Percentiles rank a stretch among this genome's conserved stretches.
These are phyloP conservation scores for Ptyas mucosa DNA, from an alignment of 2,113 vertebrate species.

Conservation along the genomic window DNA sequence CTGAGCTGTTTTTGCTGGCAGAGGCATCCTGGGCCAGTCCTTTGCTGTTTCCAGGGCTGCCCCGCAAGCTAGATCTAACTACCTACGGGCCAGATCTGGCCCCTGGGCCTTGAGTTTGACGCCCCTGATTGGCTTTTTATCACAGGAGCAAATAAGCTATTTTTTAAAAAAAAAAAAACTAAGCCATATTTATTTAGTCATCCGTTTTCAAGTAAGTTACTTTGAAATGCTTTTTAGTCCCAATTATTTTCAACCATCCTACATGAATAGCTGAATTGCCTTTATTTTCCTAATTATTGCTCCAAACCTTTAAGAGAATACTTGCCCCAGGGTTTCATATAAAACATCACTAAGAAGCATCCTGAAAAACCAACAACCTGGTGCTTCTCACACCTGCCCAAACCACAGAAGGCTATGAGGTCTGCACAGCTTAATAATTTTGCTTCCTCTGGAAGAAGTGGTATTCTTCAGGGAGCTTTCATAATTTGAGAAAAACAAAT, in stretches of 20 bases:
- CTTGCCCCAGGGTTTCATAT: not conserved
- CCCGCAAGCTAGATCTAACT: not conserved
- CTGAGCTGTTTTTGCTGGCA: too few species aligned
- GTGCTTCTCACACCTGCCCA: not conserved
- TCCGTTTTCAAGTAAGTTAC: not conserved
- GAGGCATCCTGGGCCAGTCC: too few species aligned
- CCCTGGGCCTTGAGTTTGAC: too few species aligned
- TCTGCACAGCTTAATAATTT: not conserved
- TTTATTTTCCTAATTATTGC: not conserved
- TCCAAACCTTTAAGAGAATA: not conserved
- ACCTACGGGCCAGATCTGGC: too few species aligned
- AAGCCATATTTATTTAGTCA: conserved; percentile 19
- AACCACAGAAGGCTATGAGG: not conserved
- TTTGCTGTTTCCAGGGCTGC: too few species aligned
- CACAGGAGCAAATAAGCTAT: not conserved
- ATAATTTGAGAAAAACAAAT: not conserved
- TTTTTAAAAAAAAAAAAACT: not conserved
- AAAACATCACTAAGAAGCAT: not conserved
- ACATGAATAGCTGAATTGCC: not conserved
- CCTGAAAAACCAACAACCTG: not conserved
- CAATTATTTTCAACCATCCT: not conserved
- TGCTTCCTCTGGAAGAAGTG: not conserved
- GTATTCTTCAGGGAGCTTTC: not conserved
- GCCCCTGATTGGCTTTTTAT: not conserved
- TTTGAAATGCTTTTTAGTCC: not conserved